Conservation (phyloP, 2,113 vertebrate species). For the Rhombomys opimus region DNA sequence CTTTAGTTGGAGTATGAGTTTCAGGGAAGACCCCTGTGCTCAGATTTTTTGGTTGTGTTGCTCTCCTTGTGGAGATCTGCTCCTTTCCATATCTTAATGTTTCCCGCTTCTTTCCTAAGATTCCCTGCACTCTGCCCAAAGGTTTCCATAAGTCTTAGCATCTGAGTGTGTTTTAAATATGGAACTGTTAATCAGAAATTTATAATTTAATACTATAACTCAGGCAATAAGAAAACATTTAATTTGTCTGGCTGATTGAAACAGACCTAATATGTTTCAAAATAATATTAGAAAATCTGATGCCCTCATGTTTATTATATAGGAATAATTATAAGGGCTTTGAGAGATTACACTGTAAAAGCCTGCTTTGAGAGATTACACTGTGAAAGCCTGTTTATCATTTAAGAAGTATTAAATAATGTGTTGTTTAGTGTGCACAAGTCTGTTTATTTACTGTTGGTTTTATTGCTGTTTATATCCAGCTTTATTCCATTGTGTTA, state of each 20-base stretch:
- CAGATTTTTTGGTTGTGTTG: no score
- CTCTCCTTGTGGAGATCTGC: no score
- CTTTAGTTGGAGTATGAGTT: no score
- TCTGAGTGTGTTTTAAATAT: neutral
- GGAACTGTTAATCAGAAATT: neutral
- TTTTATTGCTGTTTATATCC: neutral
- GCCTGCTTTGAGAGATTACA: neutral
- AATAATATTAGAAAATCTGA: neutral
- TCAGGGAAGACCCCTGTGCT: no score
- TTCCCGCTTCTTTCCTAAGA: no score
- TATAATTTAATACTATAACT: neutral
- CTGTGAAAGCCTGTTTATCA: neutral
- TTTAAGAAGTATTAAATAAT: neutral
- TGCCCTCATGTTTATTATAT: neutral
- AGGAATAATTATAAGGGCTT: neutral
- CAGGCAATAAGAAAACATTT: neutral
- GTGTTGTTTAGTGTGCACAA: neutral
- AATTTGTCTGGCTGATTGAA: neutral
- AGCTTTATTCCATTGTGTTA: neutral
- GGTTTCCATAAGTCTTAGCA: no score
- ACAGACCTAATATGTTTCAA: neutral
- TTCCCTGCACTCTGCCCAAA: no score
- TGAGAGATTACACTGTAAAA: no score
- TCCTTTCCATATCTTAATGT: no score
- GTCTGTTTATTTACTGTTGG: neutral